Evolutionary conservation across 2,113 vertebrate species (phyloP).

Genomic region (Balaeniceps rex): DNA sequence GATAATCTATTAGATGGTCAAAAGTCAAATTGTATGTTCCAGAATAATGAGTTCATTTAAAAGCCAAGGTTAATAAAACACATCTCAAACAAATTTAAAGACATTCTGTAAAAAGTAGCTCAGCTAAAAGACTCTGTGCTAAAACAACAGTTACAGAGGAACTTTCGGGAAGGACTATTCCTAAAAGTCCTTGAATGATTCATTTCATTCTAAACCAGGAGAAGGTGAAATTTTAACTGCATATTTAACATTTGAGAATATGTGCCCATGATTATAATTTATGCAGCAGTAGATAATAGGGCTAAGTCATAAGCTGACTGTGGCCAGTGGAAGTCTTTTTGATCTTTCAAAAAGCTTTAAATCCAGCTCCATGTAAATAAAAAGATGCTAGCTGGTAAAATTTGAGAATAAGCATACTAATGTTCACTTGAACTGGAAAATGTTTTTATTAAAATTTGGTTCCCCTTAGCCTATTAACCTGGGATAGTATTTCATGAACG

Average conservation of each 20-base stretch:
- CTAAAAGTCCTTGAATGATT: background rate
- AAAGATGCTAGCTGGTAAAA: background rate
- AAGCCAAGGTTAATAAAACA: conserved; percentile 5
- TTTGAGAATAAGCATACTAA: background rate
- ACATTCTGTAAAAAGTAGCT: background rate
- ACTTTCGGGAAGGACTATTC: background rate
- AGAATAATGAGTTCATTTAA: background rate
- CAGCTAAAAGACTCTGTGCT: background rate
- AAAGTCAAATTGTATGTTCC: background rate
- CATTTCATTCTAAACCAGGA: background rate
- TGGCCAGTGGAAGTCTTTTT: background rate
- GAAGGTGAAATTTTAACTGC: background rate
- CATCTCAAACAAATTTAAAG: background rate
- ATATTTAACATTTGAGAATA: background rate
- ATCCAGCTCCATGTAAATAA: background rate
- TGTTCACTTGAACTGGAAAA: background rate
- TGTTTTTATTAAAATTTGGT: background rate
- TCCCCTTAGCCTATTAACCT: background rate
- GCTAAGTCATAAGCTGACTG: background rate
- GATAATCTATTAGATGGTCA: background rate
- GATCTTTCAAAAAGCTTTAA: background rate
- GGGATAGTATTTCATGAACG: background rate
- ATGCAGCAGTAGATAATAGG: background rate
- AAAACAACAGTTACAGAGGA: background rate
- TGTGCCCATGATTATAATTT: background rate